Percentiles rank a stretch among this genome's conserved stretches.
phyloP scores from a whole-genome alignment of 2,113 vertebrate genomes.

The Dipodomys ordii region DNA sequence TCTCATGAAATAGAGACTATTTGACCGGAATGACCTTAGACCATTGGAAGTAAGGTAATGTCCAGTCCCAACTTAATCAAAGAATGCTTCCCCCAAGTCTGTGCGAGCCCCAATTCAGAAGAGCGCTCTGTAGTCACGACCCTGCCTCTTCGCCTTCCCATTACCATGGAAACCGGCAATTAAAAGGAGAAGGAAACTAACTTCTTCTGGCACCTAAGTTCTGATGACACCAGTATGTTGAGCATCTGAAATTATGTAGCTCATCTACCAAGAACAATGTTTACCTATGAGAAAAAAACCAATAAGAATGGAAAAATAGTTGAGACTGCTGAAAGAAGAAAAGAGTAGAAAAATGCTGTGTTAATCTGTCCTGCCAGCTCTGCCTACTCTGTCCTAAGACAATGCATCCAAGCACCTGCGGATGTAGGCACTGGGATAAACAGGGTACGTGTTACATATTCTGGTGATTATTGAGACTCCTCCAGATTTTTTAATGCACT shows the following conservation, averaged over 20 bases:
- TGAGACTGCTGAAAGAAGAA: background rate
- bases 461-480: background rate
- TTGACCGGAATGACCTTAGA: background rate
- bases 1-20: background rate
- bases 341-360: background rate
- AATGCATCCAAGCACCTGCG: background rate
- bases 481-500: background rate
- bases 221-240: background rate
- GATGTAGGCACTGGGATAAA: background rate
- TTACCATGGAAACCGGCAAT: slow-evolving; percentile 24
- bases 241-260: background rate
- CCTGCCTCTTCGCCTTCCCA: background rate
- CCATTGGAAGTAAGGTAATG: background rate
- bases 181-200: background rate
- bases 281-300: slow-evolving; percentile 7
- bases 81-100: background rate
- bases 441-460: fast-evolving
- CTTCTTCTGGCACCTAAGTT: background rate
- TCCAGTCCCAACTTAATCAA: background rate
- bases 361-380: background rate
- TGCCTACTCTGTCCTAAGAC: background rate
- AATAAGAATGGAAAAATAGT: background rate
- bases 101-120: background rate
- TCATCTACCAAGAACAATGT: background rate
- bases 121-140: background rate